Evolutionary conservation across 2,888 invertebrate genomes (phyloP), one percentile per base, ranked within the genome.

Genomic region (Chloroclystis v-ata): DNA sequence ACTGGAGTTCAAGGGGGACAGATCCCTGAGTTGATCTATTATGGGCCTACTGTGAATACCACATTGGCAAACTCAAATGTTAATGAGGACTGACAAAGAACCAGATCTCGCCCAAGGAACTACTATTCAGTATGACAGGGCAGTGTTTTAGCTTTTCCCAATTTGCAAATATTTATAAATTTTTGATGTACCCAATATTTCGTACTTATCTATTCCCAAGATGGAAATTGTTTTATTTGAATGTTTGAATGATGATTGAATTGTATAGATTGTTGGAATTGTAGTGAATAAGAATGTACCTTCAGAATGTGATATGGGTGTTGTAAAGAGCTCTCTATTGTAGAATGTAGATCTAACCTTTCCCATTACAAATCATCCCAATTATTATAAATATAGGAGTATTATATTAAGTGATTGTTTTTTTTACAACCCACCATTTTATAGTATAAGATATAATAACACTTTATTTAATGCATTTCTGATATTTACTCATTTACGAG

Each of bases 1-100:
- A 98, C 98, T 1, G 97, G 97, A 6, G 97, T 98, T 3, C 97
- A 98, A 82, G 98, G 98, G 37, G 98, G 98, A 30, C 98, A 98
- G 82, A 98, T 98, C 71, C 98, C 98, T 2, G 98, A 98, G 87
- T 90, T 98, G 50, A 97, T 98, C 67, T 98, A 97, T 78, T 98
- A 97, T 70, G 97, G 97, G 28, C 96, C 97, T 12, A 92, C 93
- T 28, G 89, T 91, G 47, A 82, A 73, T 49, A 69, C 75, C 28
- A 56, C 76, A 57, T 56, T 85, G 69, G 57, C 76, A 58, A 85
- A 82, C 45, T 60, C 85, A 35, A 89, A 72, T 46, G 64, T 77
- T 56, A 87, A 75, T 61, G 89, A 89, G 72, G 89, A 89, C 81
- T 89, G 87, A 89, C 85, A 79, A 65, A 67, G 64, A 66, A 70